Evolutionary conservation across 2,888 invertebrate species (phyloP), one percentile per base, ranked within the genome.

Genomic region (Lasioglossum calceatum): DNA sequence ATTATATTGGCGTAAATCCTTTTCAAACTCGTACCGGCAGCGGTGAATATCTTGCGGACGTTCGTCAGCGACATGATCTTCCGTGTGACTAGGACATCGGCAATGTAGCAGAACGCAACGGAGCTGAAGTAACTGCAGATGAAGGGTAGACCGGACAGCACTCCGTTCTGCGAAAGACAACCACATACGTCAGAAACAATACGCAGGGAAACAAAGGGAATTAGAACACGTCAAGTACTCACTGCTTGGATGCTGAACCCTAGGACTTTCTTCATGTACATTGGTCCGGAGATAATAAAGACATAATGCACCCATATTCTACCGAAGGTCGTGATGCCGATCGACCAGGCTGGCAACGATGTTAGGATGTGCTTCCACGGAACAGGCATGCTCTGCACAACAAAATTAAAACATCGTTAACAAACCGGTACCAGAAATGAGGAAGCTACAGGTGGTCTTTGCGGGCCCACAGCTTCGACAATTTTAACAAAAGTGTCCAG

Each of bases 251-350:
- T 97, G 90, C 96, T 96, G 93, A 97, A 97, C 44, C 97, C 97
- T 27, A 97, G 95, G 82, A 97, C 96, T 82, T 96, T 96, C 94
- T 97, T 97, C 97, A 97, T 97, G 93, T 97, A 97, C 92, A 96
- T 96, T 36, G 97, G 97, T 19, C 97, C 97, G 75, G 96, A 96
- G 91, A 97, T 96, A 93, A 97, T 97, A 93, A 97, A 97, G 42
- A 97, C 96, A 92, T 97, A 97, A 93, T 97, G 97, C 8, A 97
- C 96, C 97, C 97, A 97, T 93, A 97, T 97, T 77, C 97, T 95
- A n/a, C 97, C 97, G 91, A 97, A 97, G 0, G 97, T 97, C 2
- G 97, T 97, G 64, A 97, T 96, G 16, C 97, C 97, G 91, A 97
- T 97, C 0, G 97, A 96, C 97, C 97, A 97, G 4, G 97, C 97